phyloP scores from a whole-genome alignment of 2,113 vertebrate species.

The Etheostoma cragini region DNA sequence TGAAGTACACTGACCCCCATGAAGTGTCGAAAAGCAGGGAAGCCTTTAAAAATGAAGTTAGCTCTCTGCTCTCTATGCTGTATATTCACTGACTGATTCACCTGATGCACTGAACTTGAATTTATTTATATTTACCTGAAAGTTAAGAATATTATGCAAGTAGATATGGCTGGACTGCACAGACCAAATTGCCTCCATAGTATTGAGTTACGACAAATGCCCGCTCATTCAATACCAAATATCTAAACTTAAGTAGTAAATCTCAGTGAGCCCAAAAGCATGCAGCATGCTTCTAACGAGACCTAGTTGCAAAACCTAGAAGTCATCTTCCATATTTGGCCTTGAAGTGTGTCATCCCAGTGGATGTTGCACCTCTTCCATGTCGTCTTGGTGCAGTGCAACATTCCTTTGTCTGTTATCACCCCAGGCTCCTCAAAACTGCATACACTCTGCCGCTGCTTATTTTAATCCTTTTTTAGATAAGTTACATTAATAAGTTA shows the following conservation, averaged over 20 bases:
- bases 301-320: not conserved
- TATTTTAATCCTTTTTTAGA: no score
- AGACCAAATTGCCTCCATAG: no score
- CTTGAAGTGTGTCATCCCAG: not conserved
- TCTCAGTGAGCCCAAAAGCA: no score
- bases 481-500: no score
- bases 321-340: not conserved
- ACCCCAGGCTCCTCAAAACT: not conserved
- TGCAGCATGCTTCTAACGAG: no score
- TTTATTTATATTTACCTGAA: conserved; percentile 8
- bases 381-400: not conserved
- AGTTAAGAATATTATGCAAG: not conserved
- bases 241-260: no score
- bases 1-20: not conserved
- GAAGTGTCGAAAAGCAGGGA: not conserved
- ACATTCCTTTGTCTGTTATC: not conserved
- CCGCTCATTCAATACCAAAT: no score
- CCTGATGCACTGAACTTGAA: not conserved
- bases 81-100: not conserved
- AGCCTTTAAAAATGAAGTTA: not conserved
- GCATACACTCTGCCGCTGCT: not conserved
- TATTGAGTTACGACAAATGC: no score
- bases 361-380: not conserved
- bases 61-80: not conserved
- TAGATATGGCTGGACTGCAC: no score